Base-by-base conservation (phyloP, 2,113 vertebrate genomes). In the Brachypteracias leptosomus region DNA sequence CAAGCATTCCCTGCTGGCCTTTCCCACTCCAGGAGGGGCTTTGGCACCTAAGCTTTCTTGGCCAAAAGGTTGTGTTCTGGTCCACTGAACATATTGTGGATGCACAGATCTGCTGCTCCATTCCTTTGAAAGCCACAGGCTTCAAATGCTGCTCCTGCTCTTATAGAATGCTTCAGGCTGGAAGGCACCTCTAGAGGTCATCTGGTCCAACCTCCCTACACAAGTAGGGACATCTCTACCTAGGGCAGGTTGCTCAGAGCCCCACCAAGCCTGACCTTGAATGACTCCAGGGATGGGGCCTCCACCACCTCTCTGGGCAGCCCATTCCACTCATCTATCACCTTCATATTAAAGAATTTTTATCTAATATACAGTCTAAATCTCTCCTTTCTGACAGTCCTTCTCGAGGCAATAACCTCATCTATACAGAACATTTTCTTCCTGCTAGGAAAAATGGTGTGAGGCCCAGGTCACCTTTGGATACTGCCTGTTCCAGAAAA, bases 51-150 rank as follows among this genome's bases (percentile, higher is more conserved):
- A 66, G 61, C 9, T 67, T 82, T 90, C 42, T 4, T 7, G 19
- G 57, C 68, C 13, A 72, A 51, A 91, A 79, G n/a, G 8, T 12
- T 63, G 44, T 19, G 38, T 68, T 93, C 54, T 42, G 47, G 21
- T 71, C 89, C 72, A 75, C n/a, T 72, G 74, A 71, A 47, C 21
- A 19, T 31, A 26, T 0, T 36, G 42, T 26, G 61, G 59, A 49
- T 9, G 15, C 33, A 58, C 55, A 36, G 38, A 85, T 20, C 24
- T 0, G 0, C 58, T 35, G 11, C 35, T 72, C 22, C 2, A 14
- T 31, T 16, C 20, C 38, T 55, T 75, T 29, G 35, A 72, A 54
- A 46, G 12, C 19, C 18, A 11, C 3, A 49, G 12, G 42, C 22
- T 47, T 68, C 4, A 0, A 82, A 47, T 0, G 3, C 25, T 33